Conservation (phyloP, 2,888 invertebrate species). For the Silvanus unidentatus region DNA sequence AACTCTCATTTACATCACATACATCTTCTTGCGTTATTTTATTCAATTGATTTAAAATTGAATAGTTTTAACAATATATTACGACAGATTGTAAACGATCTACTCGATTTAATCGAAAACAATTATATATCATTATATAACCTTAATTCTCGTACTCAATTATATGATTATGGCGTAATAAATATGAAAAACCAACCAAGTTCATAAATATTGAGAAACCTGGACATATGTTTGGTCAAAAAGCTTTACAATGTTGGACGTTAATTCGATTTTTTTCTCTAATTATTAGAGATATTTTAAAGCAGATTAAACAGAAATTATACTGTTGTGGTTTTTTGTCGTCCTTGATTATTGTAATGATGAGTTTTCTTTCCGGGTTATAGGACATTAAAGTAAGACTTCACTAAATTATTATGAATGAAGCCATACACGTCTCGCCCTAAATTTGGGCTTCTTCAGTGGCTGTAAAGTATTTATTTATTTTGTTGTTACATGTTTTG, state of each 20-base stretch:
- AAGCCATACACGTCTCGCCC: too few relatives aligned
- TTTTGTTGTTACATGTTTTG: too few relatives aligned
- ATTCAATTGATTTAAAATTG: slow-evolving; percentile 13
- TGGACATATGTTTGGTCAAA: slow-evolving; percentile 12
- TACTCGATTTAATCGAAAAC: slow-evolving; percentile 11
- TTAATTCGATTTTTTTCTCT: slow-evolving; percentile 12
- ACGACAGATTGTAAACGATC: slow-evolving; percentile 13
- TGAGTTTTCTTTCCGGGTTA: too few relatives aligned
- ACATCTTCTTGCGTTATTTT: slow-evolving; percentile 15
- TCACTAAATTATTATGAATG: too few relatives aligned
- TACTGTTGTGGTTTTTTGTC: too few relatives aligned
- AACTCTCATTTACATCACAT: slow-evolving; percentile 12
- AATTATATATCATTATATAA: slow-evolving; percentile 11
- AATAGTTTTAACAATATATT: slow-evolving; percentile 9
- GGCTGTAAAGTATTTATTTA: too few relatives aligned
- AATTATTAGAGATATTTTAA: slow-evolving; percentile 5
- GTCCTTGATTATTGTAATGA: too few relatives aligned
- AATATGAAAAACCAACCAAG: slow-evolving; percentile 14
- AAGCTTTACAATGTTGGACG: slow-evolving; percentile 17
- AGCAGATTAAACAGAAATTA: too few relatives aligned
- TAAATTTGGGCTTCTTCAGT: too few relatives aligned
- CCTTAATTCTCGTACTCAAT: slow-evolving; percentile 14
- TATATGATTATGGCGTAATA: slow-evolving; percentile 16
- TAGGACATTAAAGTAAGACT: too few relatives aligned
- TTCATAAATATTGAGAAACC: slow-evolving; percentile 9